Evolutionary conservation across 1,140 invertebrate species (phyloP).

Genomic region (Drosophila pallidifrons): DNA sequence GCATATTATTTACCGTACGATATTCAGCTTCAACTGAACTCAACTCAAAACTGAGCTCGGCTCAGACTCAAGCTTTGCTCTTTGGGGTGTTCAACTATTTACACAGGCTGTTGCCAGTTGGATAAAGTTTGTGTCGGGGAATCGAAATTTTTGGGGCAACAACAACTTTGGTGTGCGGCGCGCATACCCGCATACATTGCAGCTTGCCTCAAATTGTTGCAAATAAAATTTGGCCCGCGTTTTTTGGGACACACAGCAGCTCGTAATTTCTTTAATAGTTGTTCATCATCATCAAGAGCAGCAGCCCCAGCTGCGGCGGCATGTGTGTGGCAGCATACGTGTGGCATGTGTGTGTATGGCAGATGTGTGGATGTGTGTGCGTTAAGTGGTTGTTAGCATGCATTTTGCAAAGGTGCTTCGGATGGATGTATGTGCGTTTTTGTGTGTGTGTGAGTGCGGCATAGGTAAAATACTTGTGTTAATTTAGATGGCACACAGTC

Average conservation of each 20-base stretch:
- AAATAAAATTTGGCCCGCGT: constrained; percentile 65
- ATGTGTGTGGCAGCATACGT: background rate
- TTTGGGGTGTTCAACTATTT: constrained; percentile 50
- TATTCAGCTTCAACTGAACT: constrained; percentile 44
- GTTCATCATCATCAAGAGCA: constrained; percentile 56
- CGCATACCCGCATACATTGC: constrained; percentile 73
- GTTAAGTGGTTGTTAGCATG: constrained; percentile 80
- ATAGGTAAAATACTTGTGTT: constrained; percentile 76
- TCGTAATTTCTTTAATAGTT: constrained; percentile 81
- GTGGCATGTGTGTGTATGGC: background rate
- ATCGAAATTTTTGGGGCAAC: constrained; percentile 56
- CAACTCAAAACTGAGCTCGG: constrained; percentile 6
- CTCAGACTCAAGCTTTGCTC: background rate
- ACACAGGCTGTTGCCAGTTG: constrained; percentile 74
- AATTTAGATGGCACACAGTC: constrained; percentile 71
- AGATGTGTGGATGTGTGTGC: constrained; percentile 45
- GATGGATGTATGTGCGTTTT: constrained; percentile 15
- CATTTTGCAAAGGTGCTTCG: constrained; percentile 57
- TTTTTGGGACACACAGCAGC: constrained; percentile 61
- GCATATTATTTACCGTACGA: constrained; percentile 48
- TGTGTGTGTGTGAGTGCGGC: constrained; percentile 36
- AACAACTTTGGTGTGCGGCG: constrained; percentile 65
- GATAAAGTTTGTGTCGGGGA: constrained; percentile 60
- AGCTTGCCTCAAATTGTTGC: constrained; percentile 77
- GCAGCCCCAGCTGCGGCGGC: background rate